Conservation (phyloP, 2,797 vertebrate species). For the Pseudochromis fuscus region DNA sequence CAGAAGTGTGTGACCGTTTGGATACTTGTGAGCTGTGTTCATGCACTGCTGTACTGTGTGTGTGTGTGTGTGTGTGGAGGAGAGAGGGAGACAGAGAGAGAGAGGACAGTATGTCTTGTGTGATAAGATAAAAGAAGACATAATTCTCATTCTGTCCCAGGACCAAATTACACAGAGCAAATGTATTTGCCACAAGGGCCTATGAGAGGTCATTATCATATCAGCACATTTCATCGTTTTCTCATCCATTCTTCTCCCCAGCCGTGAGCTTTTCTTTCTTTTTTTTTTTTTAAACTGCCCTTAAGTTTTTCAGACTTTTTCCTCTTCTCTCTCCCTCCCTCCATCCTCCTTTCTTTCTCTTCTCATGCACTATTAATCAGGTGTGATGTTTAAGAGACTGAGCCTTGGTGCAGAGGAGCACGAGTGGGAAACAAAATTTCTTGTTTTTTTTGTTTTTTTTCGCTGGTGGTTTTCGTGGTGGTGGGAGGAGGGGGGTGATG, state of each 20-base stretch:
- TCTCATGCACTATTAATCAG: conserved; percentile 68
- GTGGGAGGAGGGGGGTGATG: conserved; percentile 9
- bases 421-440: conserved; percentile 45
- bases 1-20: conserved; percentile 23
- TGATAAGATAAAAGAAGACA: conserved; percentile 53
- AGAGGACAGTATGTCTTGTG: conserved; percentile 6
- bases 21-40: not conserved
- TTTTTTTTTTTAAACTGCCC: conserved; percentile 1
- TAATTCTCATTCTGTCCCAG: conserved; percentile 27
- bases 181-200: conserved; percentile 42
- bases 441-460: not conserved
- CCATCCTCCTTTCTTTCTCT: conserved; percentile 24
- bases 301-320: conserved; percentile 17
- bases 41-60: not conserved
- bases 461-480: conserved; percentile 11
- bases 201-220: conserved; percentile 53
- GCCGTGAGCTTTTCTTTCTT: too few species aligned
- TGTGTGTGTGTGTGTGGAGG: conserved; percentile 12
- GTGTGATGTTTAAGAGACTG: conserved; percentile 61
- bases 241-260: conserved; percentile 33
- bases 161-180: conserved; percentile 41
- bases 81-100: not conserved
- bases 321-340: not conserved
- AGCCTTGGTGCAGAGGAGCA: conserved; percentile 49
- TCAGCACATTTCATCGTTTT: conserved; percentile 52